phyloP scores from a whole-genome alignment of 2,797 vertebrate species.

The Sternarchorhynchus goeldii region DNA sequence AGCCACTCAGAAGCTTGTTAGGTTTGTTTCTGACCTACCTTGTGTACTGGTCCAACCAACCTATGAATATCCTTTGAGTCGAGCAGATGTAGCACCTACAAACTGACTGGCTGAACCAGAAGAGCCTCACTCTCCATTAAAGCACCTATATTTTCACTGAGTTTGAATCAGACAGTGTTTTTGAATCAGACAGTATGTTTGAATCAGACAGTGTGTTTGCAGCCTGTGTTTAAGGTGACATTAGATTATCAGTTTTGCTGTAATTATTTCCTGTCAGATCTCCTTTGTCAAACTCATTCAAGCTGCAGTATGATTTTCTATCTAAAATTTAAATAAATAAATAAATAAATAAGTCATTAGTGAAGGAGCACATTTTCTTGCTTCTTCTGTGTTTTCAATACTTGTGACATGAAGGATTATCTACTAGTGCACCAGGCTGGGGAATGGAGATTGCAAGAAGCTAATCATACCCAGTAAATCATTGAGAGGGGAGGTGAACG shows the following conservation, averaged over 20 bases:
- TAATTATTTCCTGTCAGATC: constrained; percentile 8
- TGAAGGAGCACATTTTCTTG: neutral
- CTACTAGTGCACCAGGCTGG: constrained; percentile 50
- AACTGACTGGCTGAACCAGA: constrained; percentile 44
- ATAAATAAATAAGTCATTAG: neutral
- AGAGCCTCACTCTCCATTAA: neutral
- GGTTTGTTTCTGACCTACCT: constrained; percentile 47
- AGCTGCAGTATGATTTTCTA: neutral
- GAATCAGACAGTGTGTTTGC: neutral
- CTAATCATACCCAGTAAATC: constrained; percentile 39
- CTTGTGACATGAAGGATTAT: constrained; percentile 61
- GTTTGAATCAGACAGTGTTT: neutral
- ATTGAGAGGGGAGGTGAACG: constrained; percentile 49
- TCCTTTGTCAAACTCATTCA: neutral
- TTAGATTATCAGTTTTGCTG: neutral
- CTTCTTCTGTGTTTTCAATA: constrained; percentile 25
- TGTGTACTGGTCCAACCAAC: constrained; percentile 59
- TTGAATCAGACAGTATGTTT: neutral
- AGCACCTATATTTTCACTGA: neutral
- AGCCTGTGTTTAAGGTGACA: neutral
- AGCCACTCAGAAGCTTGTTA: constrained; percentile 54
- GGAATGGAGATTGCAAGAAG: constrained; percentile 53
- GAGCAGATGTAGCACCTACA: constrained; percentile 58
- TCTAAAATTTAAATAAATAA: constrained; percentile 26
- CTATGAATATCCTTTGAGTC: constrained; percentile 46